These are phyloP conservation scores for Xiphias gladius DNA, from an alignment of 2,113 vertebrate genomes.

Conservation along the genomic window DNA sequence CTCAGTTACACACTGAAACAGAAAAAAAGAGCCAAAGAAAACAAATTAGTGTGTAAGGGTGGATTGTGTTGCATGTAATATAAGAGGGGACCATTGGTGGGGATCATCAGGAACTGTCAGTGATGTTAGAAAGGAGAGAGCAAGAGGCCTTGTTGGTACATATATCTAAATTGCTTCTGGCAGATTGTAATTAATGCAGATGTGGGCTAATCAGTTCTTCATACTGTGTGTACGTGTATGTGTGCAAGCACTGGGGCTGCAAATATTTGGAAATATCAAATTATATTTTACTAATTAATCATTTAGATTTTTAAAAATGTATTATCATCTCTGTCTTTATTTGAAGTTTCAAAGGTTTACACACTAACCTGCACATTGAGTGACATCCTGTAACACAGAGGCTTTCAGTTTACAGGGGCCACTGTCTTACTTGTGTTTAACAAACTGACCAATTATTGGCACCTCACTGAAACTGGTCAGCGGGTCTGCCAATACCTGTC, in stretches of 20 bases:
- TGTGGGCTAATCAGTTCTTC: conserved; percentile 23
- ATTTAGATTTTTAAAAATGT: not conserved
- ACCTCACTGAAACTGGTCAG: conserved; percentile 74
- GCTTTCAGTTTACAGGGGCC: conserved; percentile 55
- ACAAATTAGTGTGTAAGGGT: conserved; percentile 86
- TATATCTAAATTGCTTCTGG: conserved; percentile 37
- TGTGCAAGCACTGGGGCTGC: not conserved
- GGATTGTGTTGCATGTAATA: conserved; percentile 87
- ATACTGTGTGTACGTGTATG: not conserved
- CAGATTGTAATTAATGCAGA: conserved; percentile 40
- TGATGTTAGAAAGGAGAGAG: conserved; percentile 76
- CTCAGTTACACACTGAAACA: conserved; percentile 81
- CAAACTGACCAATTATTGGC: conserved; percentile 80
- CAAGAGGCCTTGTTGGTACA: conserved; percentile 60
- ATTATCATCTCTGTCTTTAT: not conserved
- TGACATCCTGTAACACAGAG: conserved; percentile 9
- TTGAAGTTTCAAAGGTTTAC: conserved; percentile 9
- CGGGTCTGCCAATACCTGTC: conserved; percentile 81
- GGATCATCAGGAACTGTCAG: conserved; percentile 80
- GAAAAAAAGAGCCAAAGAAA: conserved; percentile 81
- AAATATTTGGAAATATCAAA: conserved; percentile 11
- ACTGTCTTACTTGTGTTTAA: conserved; percentile 77
- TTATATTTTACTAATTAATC: not conserved
- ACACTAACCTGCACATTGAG: not conserved
- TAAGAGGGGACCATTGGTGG: conserved; percentile 78